Conservation (phyloP, 2,888 invertebrate species). For the Melieria crassipennis region DNA sequence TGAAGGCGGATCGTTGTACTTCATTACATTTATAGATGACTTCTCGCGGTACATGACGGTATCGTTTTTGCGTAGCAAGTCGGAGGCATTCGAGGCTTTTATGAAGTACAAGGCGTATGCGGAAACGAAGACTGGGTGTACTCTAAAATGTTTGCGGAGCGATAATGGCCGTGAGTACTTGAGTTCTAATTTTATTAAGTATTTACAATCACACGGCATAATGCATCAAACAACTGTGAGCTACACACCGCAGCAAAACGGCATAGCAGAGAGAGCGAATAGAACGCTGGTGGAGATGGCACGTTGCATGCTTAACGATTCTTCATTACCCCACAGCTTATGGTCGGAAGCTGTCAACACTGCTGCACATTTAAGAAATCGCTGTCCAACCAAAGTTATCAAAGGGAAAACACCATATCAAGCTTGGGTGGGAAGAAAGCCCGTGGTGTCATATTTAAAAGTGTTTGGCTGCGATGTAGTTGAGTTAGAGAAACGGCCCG, state of each 20-base stretch:
- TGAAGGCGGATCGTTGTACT: conserved; percentile 26
- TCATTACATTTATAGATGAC: conserved; percentile 36
- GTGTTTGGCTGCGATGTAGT: conserved; percentile 10
- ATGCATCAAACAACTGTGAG: conserved; percentile 39
- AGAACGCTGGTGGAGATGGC: conserved; percentile 44
- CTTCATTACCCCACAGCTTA: conserved; percentile 4
- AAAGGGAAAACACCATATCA: conserved; percentile 39
- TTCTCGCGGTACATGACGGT: conserved; percentile 14
- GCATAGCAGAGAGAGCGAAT: conserved; percentile 44
- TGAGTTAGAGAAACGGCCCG: background rate
- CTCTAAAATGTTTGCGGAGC: conserved; percentile 31
- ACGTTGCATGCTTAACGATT: conserved; percentile 35
- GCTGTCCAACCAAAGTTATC: conserved; percentile 36
- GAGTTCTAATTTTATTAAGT: conserved; percentile 25
- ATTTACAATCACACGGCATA: conserved; percentile 8
- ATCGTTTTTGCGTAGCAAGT: conserved; percentile 33
- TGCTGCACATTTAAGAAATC: conserved; percentile 42
- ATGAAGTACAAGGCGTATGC: conserved; percentile 18
- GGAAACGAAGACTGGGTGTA: conserved; percentile 24
- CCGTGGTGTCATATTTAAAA: conserved; percentile 35
- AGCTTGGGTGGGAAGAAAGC: conserved; percentile 38
- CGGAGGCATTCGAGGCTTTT: conserved; percentile 19
- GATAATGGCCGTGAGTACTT: conserved; percentile 38
- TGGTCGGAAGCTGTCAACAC: conserved; percentile 42
- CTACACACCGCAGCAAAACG: conserved; percentile 45